A percentile compares a stretch with the other conserved stretches of the same genome.
These are phyloP conservation scores for Crotalus helleri DNA, from an alignment of 2,113 vertebrate species.

Conservation along the genomic window DNA sequence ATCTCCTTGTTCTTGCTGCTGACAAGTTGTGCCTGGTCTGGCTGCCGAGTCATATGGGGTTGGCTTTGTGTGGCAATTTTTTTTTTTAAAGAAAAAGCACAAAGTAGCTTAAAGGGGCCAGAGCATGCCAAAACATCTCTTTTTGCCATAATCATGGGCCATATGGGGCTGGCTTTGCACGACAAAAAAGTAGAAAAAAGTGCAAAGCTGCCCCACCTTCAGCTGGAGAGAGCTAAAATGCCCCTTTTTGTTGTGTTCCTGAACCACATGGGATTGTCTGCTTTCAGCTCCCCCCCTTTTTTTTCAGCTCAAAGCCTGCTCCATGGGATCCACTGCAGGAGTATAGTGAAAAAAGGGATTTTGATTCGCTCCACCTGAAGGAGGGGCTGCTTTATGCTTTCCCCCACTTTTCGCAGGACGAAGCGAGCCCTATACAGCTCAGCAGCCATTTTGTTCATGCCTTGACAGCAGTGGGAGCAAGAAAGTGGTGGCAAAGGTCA, in stretches of 20 bases:
- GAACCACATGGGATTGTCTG: neutral
- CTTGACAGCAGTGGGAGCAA: neutral
- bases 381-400: neutral
- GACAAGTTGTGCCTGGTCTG: neutral
- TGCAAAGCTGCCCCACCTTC: neutral
- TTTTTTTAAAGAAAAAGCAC: neutral
- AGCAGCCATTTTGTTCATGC: neutral
- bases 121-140: neutral
- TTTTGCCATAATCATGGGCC: neutral
- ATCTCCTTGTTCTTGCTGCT: neutral
- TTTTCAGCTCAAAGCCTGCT: neutral
- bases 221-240: neutral
- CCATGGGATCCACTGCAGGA: neutral
- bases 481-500: neutral
- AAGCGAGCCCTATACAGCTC: neutral
- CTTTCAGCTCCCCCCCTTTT: neutral
- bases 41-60: neutral
- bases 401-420: rapidly evolving
- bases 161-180: neutral
- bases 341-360: neutral
- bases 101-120: neutral
- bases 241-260: neutral
- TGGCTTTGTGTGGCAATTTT: neutral
- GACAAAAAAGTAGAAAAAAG: neutral
- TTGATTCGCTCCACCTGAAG: neutral